Evolutionary conservation across 2,113 vertebrate genomes (phyloP), one percentile per base, ranked within the genome.

Genomic region (Eulacestoma nigropectus): DNA sequence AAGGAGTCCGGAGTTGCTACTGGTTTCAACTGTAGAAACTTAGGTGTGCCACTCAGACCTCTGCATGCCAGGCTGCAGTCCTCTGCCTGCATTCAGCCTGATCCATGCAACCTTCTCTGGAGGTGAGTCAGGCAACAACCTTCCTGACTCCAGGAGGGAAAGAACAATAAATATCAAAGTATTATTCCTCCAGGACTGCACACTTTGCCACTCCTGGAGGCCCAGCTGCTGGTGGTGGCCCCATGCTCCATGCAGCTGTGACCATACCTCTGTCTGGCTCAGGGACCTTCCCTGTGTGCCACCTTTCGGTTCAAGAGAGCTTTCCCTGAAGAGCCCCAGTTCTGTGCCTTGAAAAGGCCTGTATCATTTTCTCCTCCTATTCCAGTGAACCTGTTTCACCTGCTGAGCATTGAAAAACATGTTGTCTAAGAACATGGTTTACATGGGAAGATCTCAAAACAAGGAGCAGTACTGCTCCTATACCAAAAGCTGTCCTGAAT

Each of bases 171-270:
- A 72, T 79, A 53, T 26, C 44, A n/a, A 80, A 84, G 69, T 41
- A 26, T 37, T 80, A 27, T 79, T 69, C 72, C 35, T 6, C 5
- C 57, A 30, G 35, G 50, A 69, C 42, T 55, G 50, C 68, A 39
- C 4, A 2, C 39, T 57, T 78, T 42, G 56, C 16, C 7, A 3
- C 52, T 74, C 10, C 35, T 67, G 64, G 60, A 93, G 33, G 42
- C 64, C 35, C 33, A 21, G 64, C 20, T 75, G 47, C 19, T 3
- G 8, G 55, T 12, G 16, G 23, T 65, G 18, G 52, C 26, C 29
- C 4, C 0, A 0, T 27, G 85, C 67, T 92, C 46, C 0, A 0
- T 41, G 73, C n/a, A 64, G 41, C 62, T 10, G 1, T 32, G 29
- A 27, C 65, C 39, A 13, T 39, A 65, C 44, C 32, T 70, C 32